Conservation (phyloP, 2,797 vertebrate genomes). For the Lepilemur ruficaudatus region DNA sequence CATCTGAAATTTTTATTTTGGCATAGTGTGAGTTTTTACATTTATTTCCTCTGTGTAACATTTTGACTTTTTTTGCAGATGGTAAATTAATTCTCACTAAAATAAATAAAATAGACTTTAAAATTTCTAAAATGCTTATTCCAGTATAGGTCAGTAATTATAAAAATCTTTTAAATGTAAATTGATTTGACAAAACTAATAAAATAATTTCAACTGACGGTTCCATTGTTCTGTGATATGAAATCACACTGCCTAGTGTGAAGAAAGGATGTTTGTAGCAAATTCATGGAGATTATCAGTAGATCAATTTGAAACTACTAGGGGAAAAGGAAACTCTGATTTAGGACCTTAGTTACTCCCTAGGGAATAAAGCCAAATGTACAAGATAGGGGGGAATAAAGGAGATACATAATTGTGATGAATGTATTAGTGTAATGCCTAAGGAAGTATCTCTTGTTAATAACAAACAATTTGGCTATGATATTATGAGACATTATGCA, state of each 20-base stretch:
- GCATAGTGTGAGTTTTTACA: not conserved
- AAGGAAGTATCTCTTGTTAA: not conserved
- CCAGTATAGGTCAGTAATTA: not conserved
- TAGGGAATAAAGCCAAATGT: not conserved
- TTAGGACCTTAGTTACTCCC: not conserved
- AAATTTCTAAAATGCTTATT: conserved; percentile 43
- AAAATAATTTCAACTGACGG: not conserved
- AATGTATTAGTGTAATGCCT: not conserved
- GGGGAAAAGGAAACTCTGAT: not conserved
- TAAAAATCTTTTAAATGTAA: conserved; percentile 27
- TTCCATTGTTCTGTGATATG: not conserved
- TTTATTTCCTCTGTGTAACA: conserved; percentile 35
- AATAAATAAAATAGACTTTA: conserved; percentile 32
- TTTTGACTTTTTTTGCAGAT: conserved; percentile 12
- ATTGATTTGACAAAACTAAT: conserved; percentile 35
- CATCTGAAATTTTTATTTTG: conserved; percentile 41
- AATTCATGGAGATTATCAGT: not conserved
- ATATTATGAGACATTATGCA: not conserved
- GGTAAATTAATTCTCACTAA: conserved; percentile 1
- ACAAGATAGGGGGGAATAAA: not conserved
- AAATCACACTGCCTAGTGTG: not conserved
- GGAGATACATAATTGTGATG: not conserved
- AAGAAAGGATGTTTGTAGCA: not conserved
- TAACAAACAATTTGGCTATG: not conserved
- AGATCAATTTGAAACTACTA: not conserved